phyloP scores from a whole-genome alignment of 64 coral and sea anemone species.

The Astreopora myriophthalma region DNA sequence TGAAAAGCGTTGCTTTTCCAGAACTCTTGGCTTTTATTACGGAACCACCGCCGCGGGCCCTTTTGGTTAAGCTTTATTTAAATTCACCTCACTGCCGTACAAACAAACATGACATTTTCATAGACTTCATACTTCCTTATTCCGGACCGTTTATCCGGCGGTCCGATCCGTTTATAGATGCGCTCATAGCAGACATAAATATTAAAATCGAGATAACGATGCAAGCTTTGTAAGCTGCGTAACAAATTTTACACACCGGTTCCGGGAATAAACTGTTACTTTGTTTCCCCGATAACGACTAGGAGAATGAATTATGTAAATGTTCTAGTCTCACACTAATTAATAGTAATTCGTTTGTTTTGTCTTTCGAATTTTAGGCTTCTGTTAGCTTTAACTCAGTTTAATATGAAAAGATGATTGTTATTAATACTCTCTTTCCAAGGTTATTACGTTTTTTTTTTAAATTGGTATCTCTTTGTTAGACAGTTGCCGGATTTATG shows the following conservation, averaged over 20 bases:
- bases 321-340: no score
- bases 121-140: not conserved
- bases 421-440: not conserved
- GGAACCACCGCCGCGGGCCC: no score
- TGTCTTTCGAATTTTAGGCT: not conserved
- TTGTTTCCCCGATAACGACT: no score
- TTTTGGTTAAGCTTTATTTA: slow-evolving; percentile 16
- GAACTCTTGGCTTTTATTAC: no score
- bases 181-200: no score
- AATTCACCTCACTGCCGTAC: not conserved
- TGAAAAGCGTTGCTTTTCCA: no score
- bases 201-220: not conserved
- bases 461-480: not conserved
- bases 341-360: not conserved
- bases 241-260: no score
- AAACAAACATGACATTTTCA: slow-evolving; percentile 40
- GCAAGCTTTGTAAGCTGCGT: not conserved
- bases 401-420: not conserved
- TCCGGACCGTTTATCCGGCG: slow-evolving; percentile 3
- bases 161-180: no score
- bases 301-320: no score
- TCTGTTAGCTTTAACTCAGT: not conserved
- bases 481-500: not conserved
- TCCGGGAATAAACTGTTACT: no score
- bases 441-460: not conserved